Evolutionary conservation across 2,113 vertebrate genomes (phyloP), one percentile per base, ranked within the genome.

Genomic region (Bos taurus): DNA sequence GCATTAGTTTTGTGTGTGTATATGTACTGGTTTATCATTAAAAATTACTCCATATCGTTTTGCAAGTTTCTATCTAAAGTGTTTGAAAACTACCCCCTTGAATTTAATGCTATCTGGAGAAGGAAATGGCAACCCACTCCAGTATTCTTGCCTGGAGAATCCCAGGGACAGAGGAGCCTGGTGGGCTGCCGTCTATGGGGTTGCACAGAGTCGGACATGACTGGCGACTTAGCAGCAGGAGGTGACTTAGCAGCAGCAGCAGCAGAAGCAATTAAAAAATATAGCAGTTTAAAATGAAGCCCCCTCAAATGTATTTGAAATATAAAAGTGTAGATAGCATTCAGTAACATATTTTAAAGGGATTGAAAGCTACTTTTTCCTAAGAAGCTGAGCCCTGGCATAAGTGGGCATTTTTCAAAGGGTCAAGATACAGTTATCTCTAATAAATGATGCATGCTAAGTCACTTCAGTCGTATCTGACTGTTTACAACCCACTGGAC

Each of bases 31-130:
- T 71, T 52, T 64, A 71, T 78, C 7, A 84, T 93, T 91, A 67
- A 81, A 74, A 85, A 77, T 82, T 43, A 50, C n/a, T 86, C 85
- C 60, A 36, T 30, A 21, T 90, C 30, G 64, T 96, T 88, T 77
- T 64, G 33, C 28, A 64, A 67, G 28, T 96, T 84, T 19, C n/a
- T 71, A 4, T 54, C 48, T 33, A 59, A 90, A 74, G n/a, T 48
- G 13, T 85, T 84, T 91, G 48, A 74, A 89, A 94, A 28, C 17
- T 25, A 33, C 8, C 88, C 50, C 82, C n/a, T 88, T 50, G 43
- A 23, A 43, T 88, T 93, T 89, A 97, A 90, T 94, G 30, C 14
- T 60, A 2, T 81, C 52, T 86, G 26, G 28, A 30, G 60, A 62
- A 62, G 60, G 28, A 62, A 30, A 30, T 62, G 60, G 28, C 60